phyloP scores from a whole-genome alignment of 2,113 vertebrate genomes.

The Onychostoma macrolepis region DNA sequence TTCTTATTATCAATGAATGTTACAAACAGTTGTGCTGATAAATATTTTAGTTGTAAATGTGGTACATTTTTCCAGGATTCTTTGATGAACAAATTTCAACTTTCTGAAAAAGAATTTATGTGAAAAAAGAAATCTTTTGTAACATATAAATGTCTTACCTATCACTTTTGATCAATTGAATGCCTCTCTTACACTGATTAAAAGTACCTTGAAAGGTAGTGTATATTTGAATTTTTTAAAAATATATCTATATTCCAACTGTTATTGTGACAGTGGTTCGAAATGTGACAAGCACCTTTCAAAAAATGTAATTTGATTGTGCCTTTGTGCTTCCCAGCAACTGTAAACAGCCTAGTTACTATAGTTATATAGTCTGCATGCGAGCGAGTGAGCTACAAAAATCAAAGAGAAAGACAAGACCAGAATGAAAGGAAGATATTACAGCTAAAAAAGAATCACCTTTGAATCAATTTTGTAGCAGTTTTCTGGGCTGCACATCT shows the following conservation, averaged over 20 bases:
- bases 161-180: too few relatives aligned
- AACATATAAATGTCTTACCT: background rate
- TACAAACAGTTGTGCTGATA: too few relatives aligned
- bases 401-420: background rate
- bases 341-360: background rate
- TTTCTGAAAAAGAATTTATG: too few relatives aligned
- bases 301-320: background rate
- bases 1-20: background rate
- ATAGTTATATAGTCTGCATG: background rate
- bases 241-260: background rate
- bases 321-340: background rate
- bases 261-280: background rate
- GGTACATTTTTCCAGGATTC: background rate
- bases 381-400: background rate
- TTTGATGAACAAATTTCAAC: background rate
- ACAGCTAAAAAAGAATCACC: slow-evolving; percentile 71
- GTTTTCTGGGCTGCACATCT: slow-evolving; percentile 89
- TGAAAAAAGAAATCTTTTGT: background rate
- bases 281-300: background rate
- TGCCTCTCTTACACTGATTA: background rate
- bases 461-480: slow-evolving; percentile 94
- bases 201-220: background rate
- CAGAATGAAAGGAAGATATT: background rate
- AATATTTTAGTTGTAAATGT: too few relatives aligned
- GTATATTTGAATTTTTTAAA: background rate